Percentiles rank a stretch among this genome's conserved stretches.
phyloP scores from a whole-genome alignment of 1,140 invertebrate genomes.

The Megalopta genalis region DNA sequence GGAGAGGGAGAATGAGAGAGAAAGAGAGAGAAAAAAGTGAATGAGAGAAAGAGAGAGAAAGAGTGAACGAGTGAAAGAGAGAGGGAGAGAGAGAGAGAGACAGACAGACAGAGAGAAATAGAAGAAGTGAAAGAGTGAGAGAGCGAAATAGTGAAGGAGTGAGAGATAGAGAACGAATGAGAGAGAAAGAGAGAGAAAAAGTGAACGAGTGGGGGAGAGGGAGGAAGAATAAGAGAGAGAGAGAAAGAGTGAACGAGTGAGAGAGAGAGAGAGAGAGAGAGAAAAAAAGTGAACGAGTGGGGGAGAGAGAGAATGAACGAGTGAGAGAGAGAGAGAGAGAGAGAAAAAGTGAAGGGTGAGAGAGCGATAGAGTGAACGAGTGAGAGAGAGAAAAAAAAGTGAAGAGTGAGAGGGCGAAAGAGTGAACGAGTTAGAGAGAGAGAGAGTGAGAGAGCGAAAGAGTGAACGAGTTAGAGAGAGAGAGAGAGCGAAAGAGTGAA shows the following conservation, averaged over 20 bases:
- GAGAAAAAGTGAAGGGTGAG: constrained; percentile 15
- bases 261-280: constrained; percentile 24
- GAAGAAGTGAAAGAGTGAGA: constrained; percentile 13
- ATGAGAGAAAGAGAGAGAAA: constrained; percentile 66
- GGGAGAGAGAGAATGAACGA: constrained; percentile 62
- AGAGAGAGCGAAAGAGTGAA: constrained; percentile 9
- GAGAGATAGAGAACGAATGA: too few species aligned
- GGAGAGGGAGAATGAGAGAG: constrained; percentile 20
- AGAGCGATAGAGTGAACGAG: constrained; percentile 21
- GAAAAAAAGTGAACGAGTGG: too few species aligned
- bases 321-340: constrained; percentile 71
- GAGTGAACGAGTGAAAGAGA: constrained; percentile 71
- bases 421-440: constrained; percentile 71
- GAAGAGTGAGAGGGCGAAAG: constrained; percentile 11
- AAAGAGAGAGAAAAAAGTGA: constrained; percentile 47
- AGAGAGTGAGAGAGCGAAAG: constrained; percentile 64
- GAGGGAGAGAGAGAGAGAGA: constrained; percentile 62
- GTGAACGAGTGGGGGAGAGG: constrained; percentile 71
- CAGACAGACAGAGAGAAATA: constrained; percentile 44
- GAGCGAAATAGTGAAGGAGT: too few species aligned
- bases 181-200: constrained; percentile 15
- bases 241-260: constrained; percentile 21
- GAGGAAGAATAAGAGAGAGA: constrained; percentile 66
- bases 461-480: constrained; percentile 10
- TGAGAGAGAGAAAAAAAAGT: too few species aligned